These are phyloP conservation scores for Thyatira batis DNA, from an alignment of 2,888 invertebrate genomes.

Conservation along the genomic window DNA sequence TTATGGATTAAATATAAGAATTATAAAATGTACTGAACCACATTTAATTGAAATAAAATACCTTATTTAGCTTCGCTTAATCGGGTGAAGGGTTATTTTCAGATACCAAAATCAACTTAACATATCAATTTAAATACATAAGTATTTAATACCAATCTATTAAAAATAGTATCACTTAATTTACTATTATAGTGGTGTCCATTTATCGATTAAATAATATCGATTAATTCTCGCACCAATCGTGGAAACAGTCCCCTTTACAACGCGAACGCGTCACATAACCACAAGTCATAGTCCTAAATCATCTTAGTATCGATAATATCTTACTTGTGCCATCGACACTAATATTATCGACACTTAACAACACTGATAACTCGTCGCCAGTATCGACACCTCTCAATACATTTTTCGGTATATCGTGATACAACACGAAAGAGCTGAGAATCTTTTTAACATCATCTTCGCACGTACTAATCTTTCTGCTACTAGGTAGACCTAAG, in stretches of 20 bases:
- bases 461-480: slow-evolving; percentile 50
- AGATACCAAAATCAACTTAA: no score
- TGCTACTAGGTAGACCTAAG: slow-evolving; percentile 65
- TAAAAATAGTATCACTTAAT: background rate
- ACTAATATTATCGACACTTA: slow-evolving; percentile 40
- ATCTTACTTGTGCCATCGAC: slow-evolving; percentile 47
- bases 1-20: no score
- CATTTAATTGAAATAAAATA: no score
- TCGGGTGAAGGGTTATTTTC: no score
- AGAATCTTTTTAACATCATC: slow-evolving; percentile 65
- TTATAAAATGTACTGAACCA: no score
- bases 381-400: slow-evolving; percentile 44
- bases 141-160: background rate
- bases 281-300: slow-evolving; percentile 36
- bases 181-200: background rate
- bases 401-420: slow-evolving; percentile 79
- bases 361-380: slow-evolving; percentile 46
- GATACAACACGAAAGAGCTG: slow-evolving; percentile 80
- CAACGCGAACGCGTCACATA: slow-evolving; percentile 51
- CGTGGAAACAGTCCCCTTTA: slow-evolving; percentile 47
- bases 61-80: no score
- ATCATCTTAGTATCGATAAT: slow-evolving; percentile 53
- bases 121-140: background rate
- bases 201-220: background rate
- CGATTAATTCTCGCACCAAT: slow-evolving; percentile 32